phyloP scores from a whole-genome alignment of 2,113 vertebrate genomes.

The Nannobrachium achirus region DNA sequence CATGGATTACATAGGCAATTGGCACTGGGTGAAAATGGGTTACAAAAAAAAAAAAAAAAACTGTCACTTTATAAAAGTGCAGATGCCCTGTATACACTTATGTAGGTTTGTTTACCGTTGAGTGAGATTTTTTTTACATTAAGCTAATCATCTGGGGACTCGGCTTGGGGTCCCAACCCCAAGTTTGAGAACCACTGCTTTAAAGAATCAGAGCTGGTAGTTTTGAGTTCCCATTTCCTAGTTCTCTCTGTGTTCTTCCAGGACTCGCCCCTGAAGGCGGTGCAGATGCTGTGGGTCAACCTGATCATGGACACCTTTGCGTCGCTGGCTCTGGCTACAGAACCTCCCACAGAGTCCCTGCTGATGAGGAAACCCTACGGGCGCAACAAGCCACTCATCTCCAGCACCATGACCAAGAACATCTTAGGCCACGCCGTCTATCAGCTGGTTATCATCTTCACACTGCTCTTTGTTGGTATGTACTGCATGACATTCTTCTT shows the following conservation, averaged over 20 bases:
- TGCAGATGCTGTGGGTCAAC: conserved; percentile 98
- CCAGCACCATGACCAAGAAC: conserved; percentile 98
- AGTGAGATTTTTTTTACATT: too few species aligned
- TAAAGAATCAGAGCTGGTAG: neutral
- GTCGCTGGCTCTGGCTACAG: conserved; percentile 92
- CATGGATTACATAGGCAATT: too few species aligned
- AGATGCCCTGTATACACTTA: too few species aligned
- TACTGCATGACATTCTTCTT: too few species aligned
- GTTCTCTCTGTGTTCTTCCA: conserved; percentile 46
- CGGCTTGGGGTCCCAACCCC: too few species aligned
- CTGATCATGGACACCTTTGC: conserved; percentile 98
- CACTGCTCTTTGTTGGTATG: conserved; percentile 90
- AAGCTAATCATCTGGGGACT: too few species aligned
- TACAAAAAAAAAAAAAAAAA: too few species aligned
- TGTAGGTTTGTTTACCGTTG: too few species aligned
- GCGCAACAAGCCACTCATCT: conserved; percentile 96
- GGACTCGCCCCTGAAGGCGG: conserved; percentile 96
- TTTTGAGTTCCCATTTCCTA: neutral
- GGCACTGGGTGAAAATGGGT: too few species aligned
- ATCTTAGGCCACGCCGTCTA: conserved; percentile 93
- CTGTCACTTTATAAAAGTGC: too few species aligned
- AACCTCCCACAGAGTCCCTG: conserved; percentile 91
- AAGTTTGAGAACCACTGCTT: too few species aligned
- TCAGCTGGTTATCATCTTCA: conserved; percentile 95
- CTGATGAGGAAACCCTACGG: conserved; percentile 91